Evolutionary conservation across 1,140 invertebrate species (phyloP), one percentile per base, ranked within the genome.

Genomic region (Parasteatoda tepidariorum): DNA sequence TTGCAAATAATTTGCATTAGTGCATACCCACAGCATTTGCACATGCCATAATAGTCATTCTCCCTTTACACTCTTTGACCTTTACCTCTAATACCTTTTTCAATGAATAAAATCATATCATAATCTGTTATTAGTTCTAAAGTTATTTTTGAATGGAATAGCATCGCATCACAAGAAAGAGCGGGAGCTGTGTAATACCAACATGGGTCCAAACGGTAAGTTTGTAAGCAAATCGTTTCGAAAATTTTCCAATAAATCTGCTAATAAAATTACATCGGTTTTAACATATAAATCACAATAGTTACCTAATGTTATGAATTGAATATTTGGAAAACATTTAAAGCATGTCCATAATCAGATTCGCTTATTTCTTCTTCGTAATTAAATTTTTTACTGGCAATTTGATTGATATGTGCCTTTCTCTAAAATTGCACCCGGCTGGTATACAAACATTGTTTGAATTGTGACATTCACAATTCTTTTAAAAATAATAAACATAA

Each of bases 81-180:
- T n/a, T 48, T 41, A 7, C 55, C 75, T 6, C 28, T 11, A 24
- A 79, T 57, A 22, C 41, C 28, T 15, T 57, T 67, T 57, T 79
- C 62, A 57, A 79, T 26, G 48, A 79, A 59, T 15, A 79, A 22
- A 24, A 33, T 24, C 67, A 71, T 71, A 13, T 61, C 33, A 38
- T 24, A 22, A 30, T 71, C 24, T 30, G 67, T 71, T 18, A 71
- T 30, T 28, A 82, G 13, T 48, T 82, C 54, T n/a, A 71, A 31
- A 7, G 28, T 6, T 11, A 61, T 22, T n/a, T 9, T 3, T 6
- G 15, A 48, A n/a, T 33, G 59, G 70, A 61, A 71, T 15, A 71
- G 41, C 7, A n/a, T 57, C n/a, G 31, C 48, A 24, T 82, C 6
- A 28, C 64, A 79, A 24, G 64, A 24, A 7, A 70, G 22, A 4